Conservation (phyloP, 2,113 vertebrate species). For the Acrocephalus arundinaceus region DNA sequence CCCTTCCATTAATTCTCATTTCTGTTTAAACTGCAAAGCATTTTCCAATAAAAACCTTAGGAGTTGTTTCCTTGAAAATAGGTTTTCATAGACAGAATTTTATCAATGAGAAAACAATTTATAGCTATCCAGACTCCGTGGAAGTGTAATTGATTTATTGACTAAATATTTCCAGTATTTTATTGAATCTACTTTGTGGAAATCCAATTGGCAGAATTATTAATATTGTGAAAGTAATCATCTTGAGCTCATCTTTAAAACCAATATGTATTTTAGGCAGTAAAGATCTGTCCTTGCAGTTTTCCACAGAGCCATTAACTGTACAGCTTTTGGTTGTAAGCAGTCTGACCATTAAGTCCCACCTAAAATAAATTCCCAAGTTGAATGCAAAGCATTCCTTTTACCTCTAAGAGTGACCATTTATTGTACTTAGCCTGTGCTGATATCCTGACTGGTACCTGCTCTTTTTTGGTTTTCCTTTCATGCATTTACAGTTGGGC, state of each 20-base stretch:
- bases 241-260: constrained; percentile 36
- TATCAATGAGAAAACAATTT: constrained; percentile 39
- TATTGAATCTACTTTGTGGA: constrained; percentile 24
- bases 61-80: neutral
- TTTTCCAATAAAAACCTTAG: constrained; percentile 17
- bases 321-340: neutral
- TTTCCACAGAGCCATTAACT: constrained; percentile 20
- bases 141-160: constrained; percentile 35
- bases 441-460: neutral
- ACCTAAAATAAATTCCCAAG: constrained; percentile 4
- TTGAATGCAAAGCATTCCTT: neutral
- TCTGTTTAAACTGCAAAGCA: neutral
- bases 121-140: neutral
- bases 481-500: neutral
- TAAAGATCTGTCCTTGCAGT: neutral
- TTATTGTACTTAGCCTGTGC: neutral
- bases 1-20: neutral
- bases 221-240: constrained; percentile 37
- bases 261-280: neutral
- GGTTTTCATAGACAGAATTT: constrained; percentile 25
- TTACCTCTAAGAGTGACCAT: neutral
- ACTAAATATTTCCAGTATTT: constrained; percentile 25
- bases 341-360: constrained; percentile 10
- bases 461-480: neutral
- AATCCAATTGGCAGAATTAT: constrained; percentile 45